Evolutionary conservation across 2,888 invertebrate species (phyloP), one percentile per base, ranked within the genome.

Genomic region (Clunio marinus): DNA sequence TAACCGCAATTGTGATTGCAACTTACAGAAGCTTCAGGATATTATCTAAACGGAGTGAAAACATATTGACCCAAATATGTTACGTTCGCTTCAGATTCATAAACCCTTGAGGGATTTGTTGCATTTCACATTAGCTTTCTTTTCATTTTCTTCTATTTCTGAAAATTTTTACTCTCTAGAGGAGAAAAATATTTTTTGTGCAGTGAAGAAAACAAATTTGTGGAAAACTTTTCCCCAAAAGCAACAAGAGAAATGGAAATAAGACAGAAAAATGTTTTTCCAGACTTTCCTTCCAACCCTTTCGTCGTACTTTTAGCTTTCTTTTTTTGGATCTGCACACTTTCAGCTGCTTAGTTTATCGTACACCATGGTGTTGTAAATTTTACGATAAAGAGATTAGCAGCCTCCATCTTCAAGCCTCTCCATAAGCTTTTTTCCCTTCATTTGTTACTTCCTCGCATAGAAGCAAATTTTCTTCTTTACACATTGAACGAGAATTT

Each of bases 371-470:
- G 66, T 51, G 55, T 35, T 55, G 66, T 66, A 66, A 66, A 51
- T 66, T 63, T 51, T 35, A 55, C 55, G 66, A 35, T 66, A 66
- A 66, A 66, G 55, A 66, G 35, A 66, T 66, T 66, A 66, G 66
- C 66, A 27, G 57, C n/a, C n/a, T 10, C n/a, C n/a, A n/a, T n/a
- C n/a, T n/a, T n/a, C n/a, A n/a, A n/a, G n/a, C n/a, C n/a, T 10
- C 4, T 32, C 4, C 32, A 32, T 32, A 10, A 32, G 10, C 4
- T 32, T 4, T 32, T 32, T 32, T 32, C 10, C 32, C 10, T 10
- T 32, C 10, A 4, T 32, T 32, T 7, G 5, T 7, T 7, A 32
- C 32, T 32, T 32, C 4, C 32, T 7, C 5, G 10, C 4, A 7
- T 32, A 4, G 32, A 32, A 32, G 32, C 32, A 10, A 32, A 32